Evolutionary conservation across 2,113 vertebrate species (phyloP).

Genomic region (Hoplias malabaricus): DNA sequence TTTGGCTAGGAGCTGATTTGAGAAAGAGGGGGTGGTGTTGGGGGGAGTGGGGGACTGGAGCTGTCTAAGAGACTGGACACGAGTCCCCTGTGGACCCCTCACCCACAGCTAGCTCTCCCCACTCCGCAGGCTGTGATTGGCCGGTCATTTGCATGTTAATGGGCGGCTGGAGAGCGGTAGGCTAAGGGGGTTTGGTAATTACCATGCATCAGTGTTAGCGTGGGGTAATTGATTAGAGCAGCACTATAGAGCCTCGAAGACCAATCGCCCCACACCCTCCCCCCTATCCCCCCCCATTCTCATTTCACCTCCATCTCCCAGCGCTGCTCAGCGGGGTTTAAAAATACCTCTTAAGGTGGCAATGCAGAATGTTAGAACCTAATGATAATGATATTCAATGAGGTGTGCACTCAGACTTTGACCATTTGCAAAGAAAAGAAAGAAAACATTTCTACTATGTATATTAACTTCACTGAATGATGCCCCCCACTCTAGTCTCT

Average conservation of each 20-base stretch:
- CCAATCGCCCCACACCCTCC: constrained; percentile 57
- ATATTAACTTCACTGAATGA: too few relatives aligned
- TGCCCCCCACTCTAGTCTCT: neutral
- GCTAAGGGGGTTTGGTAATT: constrained; percentile 81
- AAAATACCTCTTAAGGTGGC: neutral
- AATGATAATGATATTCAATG: too few relatives aligned
- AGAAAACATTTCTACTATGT: too few relatives aligned
- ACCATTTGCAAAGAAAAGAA: neutral
- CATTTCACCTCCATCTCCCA: neutral
- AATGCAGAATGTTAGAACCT: too few relatives aligned
- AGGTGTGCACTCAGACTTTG: too few relatives aligned
- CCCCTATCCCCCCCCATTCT: neutral
- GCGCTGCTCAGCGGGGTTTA: neutral
- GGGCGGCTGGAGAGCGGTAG: constrained; percentile 76
- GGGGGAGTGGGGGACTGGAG: neutral
- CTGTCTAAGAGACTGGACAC: neutral
- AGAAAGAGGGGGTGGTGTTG: constrained; percentile 31
- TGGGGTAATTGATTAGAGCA: constrained; percentile 94
- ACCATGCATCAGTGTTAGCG: constrained; percentile 91
- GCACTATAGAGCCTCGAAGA: constrained; percentile 77
- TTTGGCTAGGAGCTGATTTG: constrained; percentile 79
- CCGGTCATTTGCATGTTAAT: constrained; percentile 94
- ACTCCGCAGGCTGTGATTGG: constrained; percentile 81
- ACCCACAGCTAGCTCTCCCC: constrained; percentile 77
- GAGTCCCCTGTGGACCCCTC: neutral